A percentile compares a stretch with the other conserved stretches of the same genome.
These are phyloP conservation scores for Typhlomys cinereus DNA, from an alignment of 2,113 vertebrate species.

Conservation along the genomic window DNA sequence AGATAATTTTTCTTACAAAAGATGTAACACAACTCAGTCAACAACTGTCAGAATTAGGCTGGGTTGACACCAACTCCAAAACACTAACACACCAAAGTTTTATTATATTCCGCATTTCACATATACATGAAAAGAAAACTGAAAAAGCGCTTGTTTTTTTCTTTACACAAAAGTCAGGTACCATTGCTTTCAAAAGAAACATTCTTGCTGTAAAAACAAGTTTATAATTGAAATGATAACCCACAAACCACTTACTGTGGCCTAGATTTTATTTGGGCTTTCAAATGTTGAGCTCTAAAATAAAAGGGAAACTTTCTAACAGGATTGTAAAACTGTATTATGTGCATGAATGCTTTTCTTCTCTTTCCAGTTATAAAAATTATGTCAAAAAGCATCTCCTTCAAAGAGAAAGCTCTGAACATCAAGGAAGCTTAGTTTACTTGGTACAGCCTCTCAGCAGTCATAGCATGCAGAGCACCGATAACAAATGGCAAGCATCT, in stretches of 20 bases:
- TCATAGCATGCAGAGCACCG: neutral
- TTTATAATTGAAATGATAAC: slow-evolving; percentile 67
- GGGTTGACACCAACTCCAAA: neutral
- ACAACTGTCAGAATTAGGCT: neutral
- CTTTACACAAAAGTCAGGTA: slow-evolving; percentile 62
- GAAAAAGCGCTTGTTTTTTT: slow-evolving; percentile 60
- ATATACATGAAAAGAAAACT: slow-evolving; percentile 51
- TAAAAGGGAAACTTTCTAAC: slow-evolving; percentile 46
- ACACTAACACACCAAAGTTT: neutral
- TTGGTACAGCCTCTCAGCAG: neutral
- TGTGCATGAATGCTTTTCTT: neutral
- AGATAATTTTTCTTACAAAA: slow-evolving; percentile 10
- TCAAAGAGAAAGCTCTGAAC: neutral
- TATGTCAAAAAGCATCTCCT: neutral
- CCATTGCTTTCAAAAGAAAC: slow-evolving; percentile 61
- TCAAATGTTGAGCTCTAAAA: slow-evolving; percentile 58
- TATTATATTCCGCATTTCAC: neutral
- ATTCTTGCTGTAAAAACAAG: slow-evolving; percentile 61
- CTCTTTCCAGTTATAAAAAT: slow-evolving; percentile 2
- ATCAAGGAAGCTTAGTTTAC: neutral
- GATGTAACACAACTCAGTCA: neutral
- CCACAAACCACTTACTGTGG: slow-evolving; percentile 64
- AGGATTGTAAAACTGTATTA: neutral
- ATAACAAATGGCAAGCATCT: neutral
- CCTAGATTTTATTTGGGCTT: slow-evolving; percentile 52